Evolutionary conservation across 2,797 vertebrate species (phyloP).

Genomic region (Siniperca undulata): DNA sequence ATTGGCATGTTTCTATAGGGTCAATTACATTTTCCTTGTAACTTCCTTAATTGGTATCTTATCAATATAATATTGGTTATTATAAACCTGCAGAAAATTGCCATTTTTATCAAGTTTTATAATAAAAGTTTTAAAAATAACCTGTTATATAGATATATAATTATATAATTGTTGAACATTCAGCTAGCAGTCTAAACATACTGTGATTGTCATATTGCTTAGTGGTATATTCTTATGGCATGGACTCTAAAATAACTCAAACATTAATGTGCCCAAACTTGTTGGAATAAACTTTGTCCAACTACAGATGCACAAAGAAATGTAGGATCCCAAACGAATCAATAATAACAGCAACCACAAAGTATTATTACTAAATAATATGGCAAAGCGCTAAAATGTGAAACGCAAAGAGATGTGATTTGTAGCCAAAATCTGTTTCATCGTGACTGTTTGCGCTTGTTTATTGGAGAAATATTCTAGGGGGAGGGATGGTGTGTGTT

Average conservation of each 20-base stretch:
- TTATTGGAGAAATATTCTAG: not conserved
- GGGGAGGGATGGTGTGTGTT: not conserved
- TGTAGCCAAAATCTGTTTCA: not conserved
- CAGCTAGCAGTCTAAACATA: not conserved
- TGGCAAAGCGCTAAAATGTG: constrained; percentile 1
- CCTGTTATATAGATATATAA: not conserved
- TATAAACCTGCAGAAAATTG: constrained; percentile 1
- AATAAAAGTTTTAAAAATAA: constrained; percentile 8
- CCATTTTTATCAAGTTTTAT: not conserved
- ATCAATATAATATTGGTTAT: not conserved
- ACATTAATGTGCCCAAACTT: not conserved
- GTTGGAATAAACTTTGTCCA: not conserved
- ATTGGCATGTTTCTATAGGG: not conserved
- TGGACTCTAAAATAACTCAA: not conserved
- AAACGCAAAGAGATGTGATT: not conserved
- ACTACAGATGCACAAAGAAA: not conserved
- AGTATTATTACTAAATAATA: not conserved
- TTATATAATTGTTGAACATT: not conserved
- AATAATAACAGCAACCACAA: not conserved
- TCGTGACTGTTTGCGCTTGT: not conserved
- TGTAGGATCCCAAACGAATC: not conserved
- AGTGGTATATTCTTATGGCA: constrained; percentile 12
- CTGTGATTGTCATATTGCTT: constrained; percentile 37
- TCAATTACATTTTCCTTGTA: not conserved
- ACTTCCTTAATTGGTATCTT: not conserved